Evolutionary conservation across 2,888 invertebrate species (phyloP).

Genomic region (Catocala sponsa): DNA sequence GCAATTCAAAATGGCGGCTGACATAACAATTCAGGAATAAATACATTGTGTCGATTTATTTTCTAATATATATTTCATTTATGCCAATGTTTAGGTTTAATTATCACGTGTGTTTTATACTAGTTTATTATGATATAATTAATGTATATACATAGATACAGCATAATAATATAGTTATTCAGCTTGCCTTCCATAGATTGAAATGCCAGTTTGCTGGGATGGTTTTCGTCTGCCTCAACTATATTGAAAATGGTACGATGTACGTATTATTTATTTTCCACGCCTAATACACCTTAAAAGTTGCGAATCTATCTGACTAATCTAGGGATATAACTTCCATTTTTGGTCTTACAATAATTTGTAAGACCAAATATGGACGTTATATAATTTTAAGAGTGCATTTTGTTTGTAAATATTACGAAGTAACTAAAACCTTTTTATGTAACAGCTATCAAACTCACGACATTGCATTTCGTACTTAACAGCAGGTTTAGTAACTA

Average conservation of each 20-base stretch:
- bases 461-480: neutral
- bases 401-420: neutral
- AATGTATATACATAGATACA: too few relatives aligned
- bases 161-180: too few relatives aligned
- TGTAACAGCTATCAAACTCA: neutral
- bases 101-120: neutral
- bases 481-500: conserved; percentile 8
- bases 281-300: too few relatives aligned
- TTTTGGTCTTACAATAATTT: too few relatives aligned
- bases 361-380: too few relatives aligned
- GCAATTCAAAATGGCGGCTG: conserved; percentile 37
- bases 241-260: too few relatives aligned
- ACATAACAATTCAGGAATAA: conserved; percentile 30
- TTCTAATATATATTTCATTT: conserved; percentile 3
- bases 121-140: neutral
- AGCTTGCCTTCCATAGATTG: too few relatives aligned
- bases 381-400: neutral
- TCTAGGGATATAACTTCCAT: too few relatives aligned
- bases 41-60: conserved; percentile 13
- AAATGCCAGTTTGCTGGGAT: too few relatives aligned
- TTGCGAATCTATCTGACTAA: too few relatives aligned
- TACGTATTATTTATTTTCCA: too few relatives aligned
- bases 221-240: too few relatives aligned
- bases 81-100: conserved; percentile 16
- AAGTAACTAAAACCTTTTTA: neutral